Evolutionary conservation across 37 sponge, comb jelly and placozoan genomes (phyloP), one percentile per base, ranked within the genome.

Genomic region (Eunapius fragilis): DNA sequence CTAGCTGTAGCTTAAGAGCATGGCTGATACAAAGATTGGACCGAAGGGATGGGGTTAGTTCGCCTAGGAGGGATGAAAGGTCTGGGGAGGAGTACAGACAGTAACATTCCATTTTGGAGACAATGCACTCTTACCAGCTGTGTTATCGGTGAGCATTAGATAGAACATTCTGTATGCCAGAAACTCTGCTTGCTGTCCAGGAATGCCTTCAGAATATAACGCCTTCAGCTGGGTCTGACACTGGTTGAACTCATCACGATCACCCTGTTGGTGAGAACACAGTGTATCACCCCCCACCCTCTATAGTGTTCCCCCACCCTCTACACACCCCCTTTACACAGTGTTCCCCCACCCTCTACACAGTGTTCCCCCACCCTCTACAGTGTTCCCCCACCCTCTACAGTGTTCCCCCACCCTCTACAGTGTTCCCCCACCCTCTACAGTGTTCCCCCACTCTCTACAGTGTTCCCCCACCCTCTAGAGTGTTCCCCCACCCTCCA

Each of bases 211-310:
- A 30, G 23, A 67, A 80, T 99, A 99, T 27, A 99, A 93, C 13
- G 84, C 85, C 79, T 83, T 94, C 5, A 99, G 87, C 78, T 95
- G 98, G 4, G 94, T 92, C 85, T 96, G 96, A 35, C 99, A 99
- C 87, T 99, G 99, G 81, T 97, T 99, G 85, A 97, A 99, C 82
- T 99, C 99, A 35, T 82, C 92, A 30, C 86, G 85, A 80, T 99
- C 99, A 47, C 94, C 92, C 88, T 94, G 72, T 12, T 19, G 45
- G 27, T 31, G 2, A 31, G 32, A 50, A 50, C 58, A 58, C 19
- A 1, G 2, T 19, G 14, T 9, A n/a, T n/a, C n/a, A n/a, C n/a
- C n/a, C n/a, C n/a, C n/a, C n/a, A n/a, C n/a, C n/a, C n/a, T n/a
- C n/a, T n/a, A n/a, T n/a, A n/a, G n/a, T n/a, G n/a, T n/a, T n/a